Evolutionary conservation across 2,113 vertebrate species (phyloP), one percentile per base, ranked within the genome.

Genomic region (Phocoena sinus): DNA sequence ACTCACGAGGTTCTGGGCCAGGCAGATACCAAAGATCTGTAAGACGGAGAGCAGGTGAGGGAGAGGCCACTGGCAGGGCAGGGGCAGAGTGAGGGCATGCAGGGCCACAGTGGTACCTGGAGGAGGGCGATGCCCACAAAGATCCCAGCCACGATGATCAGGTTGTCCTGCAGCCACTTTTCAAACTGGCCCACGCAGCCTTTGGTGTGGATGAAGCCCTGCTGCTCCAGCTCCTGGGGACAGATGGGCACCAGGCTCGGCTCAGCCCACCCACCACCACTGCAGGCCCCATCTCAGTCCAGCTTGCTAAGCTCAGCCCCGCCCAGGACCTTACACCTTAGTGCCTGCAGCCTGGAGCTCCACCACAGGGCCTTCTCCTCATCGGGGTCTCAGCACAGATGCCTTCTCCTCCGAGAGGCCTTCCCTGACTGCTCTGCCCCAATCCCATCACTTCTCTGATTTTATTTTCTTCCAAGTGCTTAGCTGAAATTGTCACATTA

Each of bases 111-210:
- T 13, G 9, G 38, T 98, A 99, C 99, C 99, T 99, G 99, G 96
- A 99, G 98, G 97, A 99, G 99, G 97, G 99, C 99, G 71, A 99
- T 97, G 70, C 99, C 99, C 82, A 99, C 99, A 90, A 99, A 99
- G 95, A 99, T 94, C 3, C 99, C 99, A 8, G 99, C 99, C 71
- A 99, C 99, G 15, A 99, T 92, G 6, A 99, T 99, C 95, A 99
- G 97, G 98, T 99, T 99, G 98, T 99, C 99, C 97, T 99, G 99
- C 71, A 99, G 99, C 99, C 99, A 99, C 97, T 99, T 99, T 96
- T 99, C 99, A 98, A 99, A 99, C 98, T 99, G 99, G 26, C 99
- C 99, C 98, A 99, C 99, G 5, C 99, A 99, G 97, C 99, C 99
- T 90, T 99, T 99, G 23, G 99, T 99, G 92, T 99, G 98, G 98